Evolutionary conservation across 1,140 invertebrate genomes (phyloP).

Genomic region (Contarinia nasturtii): DNA sequence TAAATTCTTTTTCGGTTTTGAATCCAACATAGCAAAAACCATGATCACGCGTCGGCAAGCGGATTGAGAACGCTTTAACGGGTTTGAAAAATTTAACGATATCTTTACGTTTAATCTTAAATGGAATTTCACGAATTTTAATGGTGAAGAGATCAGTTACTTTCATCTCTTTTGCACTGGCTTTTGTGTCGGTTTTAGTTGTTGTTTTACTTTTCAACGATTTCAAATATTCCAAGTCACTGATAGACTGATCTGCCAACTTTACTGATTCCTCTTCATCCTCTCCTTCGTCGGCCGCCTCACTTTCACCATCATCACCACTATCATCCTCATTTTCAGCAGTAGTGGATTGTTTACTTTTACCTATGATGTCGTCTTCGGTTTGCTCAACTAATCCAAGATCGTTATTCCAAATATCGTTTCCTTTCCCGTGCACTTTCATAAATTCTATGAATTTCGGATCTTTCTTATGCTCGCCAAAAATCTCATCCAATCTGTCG

Average conservation of each 20-base stretch:
- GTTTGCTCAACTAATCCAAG: conserved; percentile 16
- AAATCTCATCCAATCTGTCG: conserved; percentile 35
- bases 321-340: conserved; percentile 19
- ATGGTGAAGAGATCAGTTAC: conserved; percentile 32
- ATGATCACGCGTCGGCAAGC: conserved; percentile 53
- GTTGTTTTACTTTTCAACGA: conserved; percentile 25
- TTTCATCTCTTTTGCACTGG: conserved; percentile 10
- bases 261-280: conserved; percentile 24
- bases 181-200: conserved; percentile 19
- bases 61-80: conserved; percentile 53
- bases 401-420: conserved; percentile 54
- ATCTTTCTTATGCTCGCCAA: conserved; percentile 68
- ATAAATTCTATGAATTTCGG: conserved; percentile 77
- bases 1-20: conserved; percentile 58
- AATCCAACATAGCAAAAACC: conserved; percentile 87
- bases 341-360: conserved; percentile 9
- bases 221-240: conserved; percentile 55
- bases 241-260: conserved; percentile 42
- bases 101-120: conserved; percentile 19
- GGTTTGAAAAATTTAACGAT: conserved; percentile 58
- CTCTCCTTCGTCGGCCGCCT: conserved; percentile 13
- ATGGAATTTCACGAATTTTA: conserved; percentile 21
- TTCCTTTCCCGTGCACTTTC: conserved; percentile 46
- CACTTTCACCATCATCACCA: conserved; percentile 22
- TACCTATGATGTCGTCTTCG: conserved; percentile 2